phyloP scores from a whole-genome alignment of 2,113 vertebrate species.

The Hepsetus odoe region DNA sequence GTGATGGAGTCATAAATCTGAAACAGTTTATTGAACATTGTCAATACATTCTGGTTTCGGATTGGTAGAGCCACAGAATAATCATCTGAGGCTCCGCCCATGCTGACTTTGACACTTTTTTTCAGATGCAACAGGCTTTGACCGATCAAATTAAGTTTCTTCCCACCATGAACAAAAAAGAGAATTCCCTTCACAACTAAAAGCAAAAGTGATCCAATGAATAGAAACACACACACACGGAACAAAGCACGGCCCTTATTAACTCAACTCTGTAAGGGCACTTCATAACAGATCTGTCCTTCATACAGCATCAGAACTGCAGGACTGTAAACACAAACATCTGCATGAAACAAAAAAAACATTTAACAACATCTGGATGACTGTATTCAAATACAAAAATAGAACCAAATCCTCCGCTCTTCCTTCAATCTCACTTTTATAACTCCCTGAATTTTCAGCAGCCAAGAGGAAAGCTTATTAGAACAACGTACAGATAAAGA shows the following conservation, averaged over 20 bases:
- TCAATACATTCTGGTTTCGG: conserved; percentile 43
- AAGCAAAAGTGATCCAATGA: not conserved
- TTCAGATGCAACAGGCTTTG: conserved; percentile 30
- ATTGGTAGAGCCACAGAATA: conserved; percentile 27
- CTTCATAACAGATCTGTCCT: conserved; percentile 24
- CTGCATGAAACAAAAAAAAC: conserved; percentile 4
- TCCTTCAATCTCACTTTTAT: not conserved
- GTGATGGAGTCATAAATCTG: not conserved
- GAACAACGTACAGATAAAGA: not conserved
- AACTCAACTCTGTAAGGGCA: conserved; percentile 44
- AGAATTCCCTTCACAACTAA: not conserved
- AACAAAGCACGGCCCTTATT: conserved; percentile 44
- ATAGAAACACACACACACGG: not conserved
- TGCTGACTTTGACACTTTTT: conserved; percentile 28
- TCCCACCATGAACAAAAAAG: not conserved
- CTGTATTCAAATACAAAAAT: conserved; percentile 4
- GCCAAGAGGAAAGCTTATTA: not conserved
- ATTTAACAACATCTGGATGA: not conserved
- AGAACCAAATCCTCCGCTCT: not conserved
- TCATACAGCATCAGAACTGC: conserved; percentile 14
- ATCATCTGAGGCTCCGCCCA: conserved; percentile 31
- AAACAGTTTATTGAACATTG: conserved; percentile 42
- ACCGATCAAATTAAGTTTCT: not conserved
- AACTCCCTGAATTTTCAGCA: conserved; percentile 23
- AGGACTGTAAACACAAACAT: conserved; percentile 28